Conservation (phyloP, 2,113 vertebrate genomes). For the Propithecus coquereli region DNA sequence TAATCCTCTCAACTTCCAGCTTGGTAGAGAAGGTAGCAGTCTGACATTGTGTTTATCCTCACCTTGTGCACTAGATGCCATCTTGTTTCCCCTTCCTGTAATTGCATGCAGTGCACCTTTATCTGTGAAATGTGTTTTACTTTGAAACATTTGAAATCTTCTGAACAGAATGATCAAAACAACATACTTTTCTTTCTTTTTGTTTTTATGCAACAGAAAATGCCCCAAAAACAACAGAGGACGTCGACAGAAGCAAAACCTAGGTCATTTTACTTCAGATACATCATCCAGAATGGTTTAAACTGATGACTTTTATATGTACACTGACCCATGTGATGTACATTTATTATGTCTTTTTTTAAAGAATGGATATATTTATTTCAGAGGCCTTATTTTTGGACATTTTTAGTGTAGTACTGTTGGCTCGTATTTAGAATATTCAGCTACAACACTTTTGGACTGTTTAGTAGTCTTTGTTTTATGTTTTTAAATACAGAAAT, state of each 20-base stretch:
- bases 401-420: conserved; percentile 87
- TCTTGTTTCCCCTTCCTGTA: background rate
- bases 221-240: conserved; percentile 96
- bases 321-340: conserved; percentile 91
- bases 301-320: conserved; percentile 88
- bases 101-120: background rate
- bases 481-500: conserved; percentile 83
- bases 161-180: conserved; percentile 43
- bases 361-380: conserved; percentile 94
- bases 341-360: conserved; percentile 89
- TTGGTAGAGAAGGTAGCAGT: background rate
- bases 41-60: background rate
- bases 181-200: conserved; percentile 30
- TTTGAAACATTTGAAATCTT: conserved; percentile 19
- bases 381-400: conserved; percentile 95
- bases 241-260: conserved; percentile 96
- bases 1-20: background rate
- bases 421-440: conserved; percentile 83
- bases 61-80: background rate
- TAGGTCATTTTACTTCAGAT: conserved; percentile 96
- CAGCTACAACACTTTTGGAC: conserved; percentile 84
- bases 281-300: conserved; percentile 97
- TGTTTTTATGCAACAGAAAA: conserved; percentile 85
- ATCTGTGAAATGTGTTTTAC: background rate
- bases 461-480: conserved; percentile 82